Base-by-base conservation (phyloP, 2,797 vertebrate genomes). In the Coregonus sp. region DNA sequence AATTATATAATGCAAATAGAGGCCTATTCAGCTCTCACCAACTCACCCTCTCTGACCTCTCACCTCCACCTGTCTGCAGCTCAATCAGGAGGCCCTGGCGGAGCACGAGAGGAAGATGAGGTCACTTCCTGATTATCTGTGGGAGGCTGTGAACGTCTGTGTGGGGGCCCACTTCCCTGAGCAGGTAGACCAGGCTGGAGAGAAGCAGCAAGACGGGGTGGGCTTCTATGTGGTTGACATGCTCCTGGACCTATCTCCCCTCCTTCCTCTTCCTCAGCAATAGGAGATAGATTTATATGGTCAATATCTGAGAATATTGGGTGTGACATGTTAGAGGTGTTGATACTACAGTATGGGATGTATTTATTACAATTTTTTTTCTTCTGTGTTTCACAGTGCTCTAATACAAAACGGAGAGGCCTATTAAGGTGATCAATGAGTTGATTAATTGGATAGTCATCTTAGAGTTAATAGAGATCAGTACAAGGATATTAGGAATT, bases 21-120 rank as follows among this genome's bases (percentile, higher is more conserved):
- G 25, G 25, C 25, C 25, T 25, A 25, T 25, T 25, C 25, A 25
- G 25, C 25, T 70, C 35, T 16, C 15, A 51, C 7, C 11, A 11
- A 51, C 18, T 2, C 69, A 29, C 20, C 12, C 40, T 14, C 40
- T 25, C 20, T 15, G 16, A 71, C 70, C 7, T 16, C 47, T 71
- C 12, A 74, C 25, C 69, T 4, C 75, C 33, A 25, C 72, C 56
- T 85, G n/a, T 31, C 37, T 33, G 25, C 91, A 99, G 98, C 93
- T 97, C 77, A 96, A 95, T 81, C 92, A 94, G 86, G 93, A 96
- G 50, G 94, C 92, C 0, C 83, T 89, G 83, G 84, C 83, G 0
- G 96, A 97, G 54, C 95, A 96, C 0, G 87, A 95, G 37, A 91
- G 93, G 84, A 97, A 90, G 72, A 9, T 95, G 87, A 95, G 91